These are phyloP conservation scores for Podotricha telesiphe DNA, from an alignment of 2,888 invertebrate genomes.

Conservation along the genomic window DNA sequence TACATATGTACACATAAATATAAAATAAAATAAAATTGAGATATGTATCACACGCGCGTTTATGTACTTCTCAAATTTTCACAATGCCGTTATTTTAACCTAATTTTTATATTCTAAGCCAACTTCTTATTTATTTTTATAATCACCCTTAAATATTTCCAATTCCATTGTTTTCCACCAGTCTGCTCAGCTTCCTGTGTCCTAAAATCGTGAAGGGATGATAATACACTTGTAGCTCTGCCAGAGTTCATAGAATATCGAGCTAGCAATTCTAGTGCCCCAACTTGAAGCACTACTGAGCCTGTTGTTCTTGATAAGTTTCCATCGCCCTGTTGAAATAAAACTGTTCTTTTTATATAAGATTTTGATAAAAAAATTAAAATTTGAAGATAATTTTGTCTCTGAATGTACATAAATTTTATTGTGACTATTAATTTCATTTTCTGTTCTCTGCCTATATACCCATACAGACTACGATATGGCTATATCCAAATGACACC, in stretches of 20 bases:
- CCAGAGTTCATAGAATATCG: slow-evolving; percentile 78
- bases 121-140: too few species aligned
- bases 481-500: too few species aligned
- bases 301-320: slow-evolving; percentile 67
- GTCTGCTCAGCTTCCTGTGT: slow-evolving; percentile 79
- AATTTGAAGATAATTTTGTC: too few species aligned
- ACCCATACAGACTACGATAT: too few species aligned
- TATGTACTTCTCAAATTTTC: neutral
- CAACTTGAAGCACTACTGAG: slow-evolving; percentile 76
- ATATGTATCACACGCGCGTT: too few species aligned
- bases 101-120: neutral
- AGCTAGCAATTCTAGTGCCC: slow-evolving; percentile 72
- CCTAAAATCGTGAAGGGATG: slow-evolving; percentile 81
- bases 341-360: too few species aligned
- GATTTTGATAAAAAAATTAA: too few species aligned
- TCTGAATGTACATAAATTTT: too few species aligned
- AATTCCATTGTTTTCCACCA: slow-evolving; percentile 86
- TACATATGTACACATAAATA: too few species aligned
- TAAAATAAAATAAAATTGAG: too few species aligned
- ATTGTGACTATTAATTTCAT: too few species aligned
- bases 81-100: neutral
- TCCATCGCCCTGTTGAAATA: slow-evolving; percentile 55
- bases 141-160: slow-evolving; percentile 86
- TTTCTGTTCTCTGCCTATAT: too few species aligned
- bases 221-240: slow-evolving; percentile 77